These are phyloP conservation scores for Hypocryptadius cinnamomeus DNA, from an alignment of 2,113 vertebrate species.

Conservation along the genomic window DNA sequence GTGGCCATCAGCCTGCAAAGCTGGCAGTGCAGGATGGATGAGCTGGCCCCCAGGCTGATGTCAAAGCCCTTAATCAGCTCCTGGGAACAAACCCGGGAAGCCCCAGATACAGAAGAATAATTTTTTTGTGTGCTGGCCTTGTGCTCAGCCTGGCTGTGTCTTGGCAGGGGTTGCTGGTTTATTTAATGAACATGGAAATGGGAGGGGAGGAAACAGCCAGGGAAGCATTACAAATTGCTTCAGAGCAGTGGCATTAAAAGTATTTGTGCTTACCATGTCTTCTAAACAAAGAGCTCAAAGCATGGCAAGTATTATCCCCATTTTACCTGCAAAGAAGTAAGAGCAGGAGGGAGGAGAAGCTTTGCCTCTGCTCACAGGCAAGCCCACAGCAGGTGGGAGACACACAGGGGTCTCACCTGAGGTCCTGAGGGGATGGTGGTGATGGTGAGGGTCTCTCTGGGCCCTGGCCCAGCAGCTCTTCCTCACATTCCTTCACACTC, in stretches of 20 bases:
- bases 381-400: neutral
- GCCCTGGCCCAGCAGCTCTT: neutral
- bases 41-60: neutral
- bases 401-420: fast-evolving
- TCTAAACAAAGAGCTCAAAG: constrained; percentile 1
- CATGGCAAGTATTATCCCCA: neutral
- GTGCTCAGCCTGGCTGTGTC: neutral
- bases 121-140: neutral
- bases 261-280: neutral
- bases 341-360: neutral
- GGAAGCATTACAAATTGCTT: constrained; percentile 41
- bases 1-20: neutral
- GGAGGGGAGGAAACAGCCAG: constrained; percentile 33
- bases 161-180: constrained; percentile 19
- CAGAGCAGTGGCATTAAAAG: constrained; percentile 12
- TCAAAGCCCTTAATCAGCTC: neutral
- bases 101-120: neutral
- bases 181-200: constrained; percentile 13
- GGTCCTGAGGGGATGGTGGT: neutral
- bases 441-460: neutral
- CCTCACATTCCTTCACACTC: neutral
- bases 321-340: neutral
- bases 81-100: neutral
- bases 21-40: neutral
- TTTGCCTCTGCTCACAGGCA: neutral